Conservation (phyloP, 2,888 invertebrate genomes). For the Tineola bisselliella region DNA sequence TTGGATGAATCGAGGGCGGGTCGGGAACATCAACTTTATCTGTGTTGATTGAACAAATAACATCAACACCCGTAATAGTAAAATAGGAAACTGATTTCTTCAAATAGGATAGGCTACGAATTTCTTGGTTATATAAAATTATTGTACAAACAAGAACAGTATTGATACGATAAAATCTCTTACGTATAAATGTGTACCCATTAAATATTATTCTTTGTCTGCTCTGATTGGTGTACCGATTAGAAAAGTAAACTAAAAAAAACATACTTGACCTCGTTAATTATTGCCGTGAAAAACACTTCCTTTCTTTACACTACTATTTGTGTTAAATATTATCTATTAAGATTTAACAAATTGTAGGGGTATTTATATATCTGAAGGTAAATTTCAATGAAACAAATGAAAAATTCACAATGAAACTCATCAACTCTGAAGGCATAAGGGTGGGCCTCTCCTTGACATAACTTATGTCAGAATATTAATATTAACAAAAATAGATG, state of each 20-base stretch:
- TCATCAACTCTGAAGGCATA: no score
- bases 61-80: not conserved
- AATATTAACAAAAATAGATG: not conserved
- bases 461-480: no score
- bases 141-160: not conserved
- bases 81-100: not conserved
- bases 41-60: constrained; percentile 55
- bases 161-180: not conserved
- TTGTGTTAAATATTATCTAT: no score
- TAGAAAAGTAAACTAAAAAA: not conserved
- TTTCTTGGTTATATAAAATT: not conserved
- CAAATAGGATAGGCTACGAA: no score
- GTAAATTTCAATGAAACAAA: no score
- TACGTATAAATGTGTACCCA: not conserved
- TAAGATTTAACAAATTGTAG: no score
- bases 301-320: not conserved
- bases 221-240: not conserved
- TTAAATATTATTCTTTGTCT: not conserved
- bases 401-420: no score
- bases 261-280: not conserved
- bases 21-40: constrained; percentile 51
- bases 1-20: constrained; percentile 39
- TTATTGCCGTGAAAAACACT: not conserved
- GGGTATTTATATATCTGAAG: no score
- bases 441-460: no score